These are phyloP conservation scores for Ciconia nigra DNA, from an alignment of 2,797 vertebrate genomes.

Conservation along the genomic window DNA sequence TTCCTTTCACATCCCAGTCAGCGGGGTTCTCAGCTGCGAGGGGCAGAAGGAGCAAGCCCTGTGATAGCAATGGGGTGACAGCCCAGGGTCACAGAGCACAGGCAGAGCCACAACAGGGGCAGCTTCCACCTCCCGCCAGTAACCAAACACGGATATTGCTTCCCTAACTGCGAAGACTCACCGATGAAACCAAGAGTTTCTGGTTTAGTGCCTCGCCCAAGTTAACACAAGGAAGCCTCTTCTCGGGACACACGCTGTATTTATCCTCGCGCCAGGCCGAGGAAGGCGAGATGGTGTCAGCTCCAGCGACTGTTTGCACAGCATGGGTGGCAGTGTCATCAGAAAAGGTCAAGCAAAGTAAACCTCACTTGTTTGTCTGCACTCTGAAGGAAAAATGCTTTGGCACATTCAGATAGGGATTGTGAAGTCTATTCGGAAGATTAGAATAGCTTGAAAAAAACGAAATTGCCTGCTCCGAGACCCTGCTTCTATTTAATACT, in stretches of 20 bases:
- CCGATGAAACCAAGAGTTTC: background rate
- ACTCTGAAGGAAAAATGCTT: slow-evolving; percentile 60
- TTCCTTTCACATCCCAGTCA: background rate
- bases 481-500: background rate
- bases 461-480: background rate
- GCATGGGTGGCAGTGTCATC: slow-evolving; percentile 59
- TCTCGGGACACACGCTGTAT: background rate
- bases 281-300: background rate
- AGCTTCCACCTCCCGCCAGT: background rate
- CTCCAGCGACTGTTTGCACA: slow-evolving; percentile 18
- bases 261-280: background rate
- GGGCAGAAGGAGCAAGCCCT: background rate
- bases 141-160: rapidly evolving
- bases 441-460: slow-evolving; percentile 20
- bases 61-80: background rate
- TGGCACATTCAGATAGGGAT: slow-evolving; percentile 48
- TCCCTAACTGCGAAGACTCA: background rate
- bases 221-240: background rate
- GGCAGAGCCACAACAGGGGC: background rate
- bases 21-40: background rate
- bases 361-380: slow-evolving; percentile 61
- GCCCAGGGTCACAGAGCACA: rapidly evolving
- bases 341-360: slow-evolving; percentile 70
- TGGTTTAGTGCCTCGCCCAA: background rate
- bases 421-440: slow-evolving; percentile 61